phyloP scores from a whole-genome alignment of 2,113 vertebrate species.

The Cryptomyrus ogoouensis region DNA sequence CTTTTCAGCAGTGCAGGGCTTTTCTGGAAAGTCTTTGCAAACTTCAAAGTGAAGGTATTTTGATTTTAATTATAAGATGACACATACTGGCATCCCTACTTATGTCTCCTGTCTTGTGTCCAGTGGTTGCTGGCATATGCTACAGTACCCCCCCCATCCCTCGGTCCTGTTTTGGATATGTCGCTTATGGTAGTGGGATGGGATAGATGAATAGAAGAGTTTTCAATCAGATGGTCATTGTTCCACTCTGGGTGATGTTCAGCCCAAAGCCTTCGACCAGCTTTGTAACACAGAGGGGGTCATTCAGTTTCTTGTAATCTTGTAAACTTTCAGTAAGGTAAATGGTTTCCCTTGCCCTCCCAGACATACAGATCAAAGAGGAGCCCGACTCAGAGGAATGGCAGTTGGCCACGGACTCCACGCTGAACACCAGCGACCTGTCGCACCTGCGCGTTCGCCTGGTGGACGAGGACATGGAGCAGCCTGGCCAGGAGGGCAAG shows the following conservation, averaged over 20 bases:
- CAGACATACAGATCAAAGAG: slow-evolving; percentile 97
- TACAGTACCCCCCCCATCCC: neutral
- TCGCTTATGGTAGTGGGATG: neutral
- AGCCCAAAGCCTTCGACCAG: neutral
- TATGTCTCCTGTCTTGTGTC: neutral
- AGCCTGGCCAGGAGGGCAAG: slow-evolving; percentile 88
- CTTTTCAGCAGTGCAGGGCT: neutral
- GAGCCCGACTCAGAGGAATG: slow-evolving; percentile 95
- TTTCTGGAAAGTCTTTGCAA: neutral
- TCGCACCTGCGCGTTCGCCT: slow-evolving; percentile 88
- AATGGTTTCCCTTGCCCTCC: slow-evolving; percentile 25
- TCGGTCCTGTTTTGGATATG: neutral
- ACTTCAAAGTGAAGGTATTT: neutral
- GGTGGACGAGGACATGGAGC: slow-evolving; percentile 89
- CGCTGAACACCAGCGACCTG: slow-evolving; percentile 90
- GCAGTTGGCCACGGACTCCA: slow-evolving; percentile 91
- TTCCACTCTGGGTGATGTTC: neutral
- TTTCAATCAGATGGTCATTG: neutral
- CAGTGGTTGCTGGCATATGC: neutral
- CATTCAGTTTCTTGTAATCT: neutral
- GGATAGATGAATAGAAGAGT: neutral
- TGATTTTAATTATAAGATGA: neutral
- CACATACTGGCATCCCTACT: neutral
- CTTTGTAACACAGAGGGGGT: neutral
- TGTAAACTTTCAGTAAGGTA: neutral